Percentiles rank a stretch among this genome's conserved stretches.
These are phyloP conservation scores for Rhinella marina DNA, from an alignment of 2,797 vertebrate species.

Conservation along the genomic window DNA sequence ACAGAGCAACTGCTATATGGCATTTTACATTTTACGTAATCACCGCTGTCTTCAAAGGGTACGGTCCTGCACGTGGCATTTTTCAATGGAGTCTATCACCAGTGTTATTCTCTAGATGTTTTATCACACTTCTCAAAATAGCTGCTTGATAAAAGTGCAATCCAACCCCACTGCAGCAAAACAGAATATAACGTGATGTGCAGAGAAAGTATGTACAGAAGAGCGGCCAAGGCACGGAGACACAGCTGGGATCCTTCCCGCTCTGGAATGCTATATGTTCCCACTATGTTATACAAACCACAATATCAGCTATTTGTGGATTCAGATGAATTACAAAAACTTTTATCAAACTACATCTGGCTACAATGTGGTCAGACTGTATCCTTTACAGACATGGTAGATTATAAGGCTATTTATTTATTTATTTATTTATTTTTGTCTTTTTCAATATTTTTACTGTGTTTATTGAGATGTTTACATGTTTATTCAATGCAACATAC, in stretches of 20 bases:
- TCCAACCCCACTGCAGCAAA: not conserved
- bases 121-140: slow-evolving; percentile 30
- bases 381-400: not conserved
- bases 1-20: not conserved
- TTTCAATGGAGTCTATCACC: not conserved
- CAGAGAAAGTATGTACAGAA: not conserved
- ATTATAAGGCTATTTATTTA: not conserved
- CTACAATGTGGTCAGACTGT: not conserved
- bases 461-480: not conserved
- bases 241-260: not conserved
- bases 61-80: not conserved
- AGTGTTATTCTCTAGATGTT: not conserved
- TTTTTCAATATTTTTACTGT: not conserved
- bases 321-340: not conserved
- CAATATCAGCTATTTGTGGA: not conserved
- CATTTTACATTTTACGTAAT: not conserved
- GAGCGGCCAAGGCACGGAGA: not conserved
- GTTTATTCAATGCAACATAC: not conserved
- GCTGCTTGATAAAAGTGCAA: slow-evolving; percentile 16
- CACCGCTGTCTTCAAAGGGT: not conserved
- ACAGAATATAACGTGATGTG: not conserved
- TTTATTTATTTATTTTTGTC: not conserved
- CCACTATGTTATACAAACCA: slow-evolving; percentile 18
- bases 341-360: not conserved
- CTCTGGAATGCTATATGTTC: slow-evolving; percentile 21